Conservation (phyloP, 2,113 vertebrate species). For the Ornithorhynchus anatinus region DNA sequence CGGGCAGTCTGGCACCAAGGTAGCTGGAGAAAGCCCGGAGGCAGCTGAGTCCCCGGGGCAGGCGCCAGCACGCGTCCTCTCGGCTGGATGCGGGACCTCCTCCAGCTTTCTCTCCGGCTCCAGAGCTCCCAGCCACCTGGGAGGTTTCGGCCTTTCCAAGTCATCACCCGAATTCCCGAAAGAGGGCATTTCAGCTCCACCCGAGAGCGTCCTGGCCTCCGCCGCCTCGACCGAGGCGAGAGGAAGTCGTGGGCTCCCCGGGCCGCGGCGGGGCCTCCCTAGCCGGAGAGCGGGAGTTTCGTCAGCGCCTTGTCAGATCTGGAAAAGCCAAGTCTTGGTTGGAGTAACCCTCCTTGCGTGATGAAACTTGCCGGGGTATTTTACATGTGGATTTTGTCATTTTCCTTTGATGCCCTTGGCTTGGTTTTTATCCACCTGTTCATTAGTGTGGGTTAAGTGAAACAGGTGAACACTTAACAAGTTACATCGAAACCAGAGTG, state of each 20-base stretch:
- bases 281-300: constrained; percentile 4
- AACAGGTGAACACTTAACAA: constrained; percentile 77
- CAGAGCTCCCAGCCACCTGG: no score
- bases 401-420: constrained; percentile 75
- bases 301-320: constrained; percentile 64
- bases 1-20: no score
- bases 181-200: constrained; percentile 38
- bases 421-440: constrained; percentile 75
- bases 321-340: constrained; percentile 58
- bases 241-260: constrained; percentile 50
- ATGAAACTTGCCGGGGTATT: constrained; percentile 69
- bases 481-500: constrained; percentile 73
- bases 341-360: constrained; percentile 57
- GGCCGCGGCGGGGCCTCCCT: not conserved
- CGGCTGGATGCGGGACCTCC: no score
- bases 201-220: constrained; percentile 41
- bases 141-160: no score
- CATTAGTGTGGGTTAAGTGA: constrained; percentile 75
- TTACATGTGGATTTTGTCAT: constrained; percentile 65
- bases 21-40: no score
- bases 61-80: no score
- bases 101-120: no score
- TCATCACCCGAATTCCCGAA: constrained; percentile 50
- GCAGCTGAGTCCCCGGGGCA: no score
- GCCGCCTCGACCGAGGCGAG: constrained; percentile 37